phyloP scores from a whole-genome alignment of 1,140 invertebrate species.

The Solenopsis fugax region DNA sequence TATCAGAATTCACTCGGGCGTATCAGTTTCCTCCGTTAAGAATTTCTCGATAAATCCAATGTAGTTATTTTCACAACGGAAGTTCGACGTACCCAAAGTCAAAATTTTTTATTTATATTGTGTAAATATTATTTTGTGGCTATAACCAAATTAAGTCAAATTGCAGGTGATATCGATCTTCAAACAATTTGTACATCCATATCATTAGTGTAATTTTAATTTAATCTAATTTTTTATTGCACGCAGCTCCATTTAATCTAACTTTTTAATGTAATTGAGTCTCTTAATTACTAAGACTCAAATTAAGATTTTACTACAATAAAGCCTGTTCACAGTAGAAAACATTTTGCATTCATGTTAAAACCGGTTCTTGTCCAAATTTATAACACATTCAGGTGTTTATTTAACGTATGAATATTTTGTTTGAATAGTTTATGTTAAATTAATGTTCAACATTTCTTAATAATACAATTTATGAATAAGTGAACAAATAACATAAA shows the following conservation, averaged over 20 bases:
- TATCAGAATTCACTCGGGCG: not conserved
- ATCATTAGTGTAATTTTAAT: not conserved
- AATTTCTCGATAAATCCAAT: slow-evolving; percentile 2
- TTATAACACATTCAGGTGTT: too few species aligned
- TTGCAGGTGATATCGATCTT: not conserved
- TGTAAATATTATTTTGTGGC: not conserved
- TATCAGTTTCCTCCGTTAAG: slow-evolving; percentile 4
- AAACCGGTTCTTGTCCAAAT: too few species aligned
- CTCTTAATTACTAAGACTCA: not conserved
- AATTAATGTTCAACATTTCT: too few species aligned
- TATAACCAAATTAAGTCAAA: not conserved
- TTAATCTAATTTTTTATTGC: not conserved
- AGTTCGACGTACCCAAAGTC: not conserved
- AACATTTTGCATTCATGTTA: too few species aligned
- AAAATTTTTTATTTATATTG: not conserved
- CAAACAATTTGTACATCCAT: not conserved
- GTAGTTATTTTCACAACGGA: not conserved
- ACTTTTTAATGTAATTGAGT: not conserved
- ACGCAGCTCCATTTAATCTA: not conserved
- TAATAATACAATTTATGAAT: too few species aligned
- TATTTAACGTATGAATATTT: too few species aligned
- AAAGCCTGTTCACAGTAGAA: not conserved
- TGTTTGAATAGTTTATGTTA: too few species aligned
- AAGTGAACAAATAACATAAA: too few species aligned
- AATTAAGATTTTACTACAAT: not conserved